These are phyloP conservation scores for Neosilurus mollespiculum DNA, from an alignment of 2,797 vertebrate genomes.

Conservation along the genomic window DNA sequence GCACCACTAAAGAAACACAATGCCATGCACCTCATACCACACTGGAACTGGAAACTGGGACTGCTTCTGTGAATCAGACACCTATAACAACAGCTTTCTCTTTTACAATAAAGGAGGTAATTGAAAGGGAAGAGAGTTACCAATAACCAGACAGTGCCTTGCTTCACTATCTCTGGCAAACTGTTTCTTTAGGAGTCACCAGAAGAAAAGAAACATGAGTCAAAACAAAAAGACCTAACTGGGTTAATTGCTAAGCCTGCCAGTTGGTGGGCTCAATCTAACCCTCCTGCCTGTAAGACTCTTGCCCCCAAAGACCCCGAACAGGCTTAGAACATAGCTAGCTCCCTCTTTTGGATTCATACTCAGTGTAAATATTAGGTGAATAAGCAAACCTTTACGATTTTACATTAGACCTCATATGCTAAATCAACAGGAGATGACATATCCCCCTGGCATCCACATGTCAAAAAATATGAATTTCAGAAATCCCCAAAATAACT, in stretches of 20 bases:
- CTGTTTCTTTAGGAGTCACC: not conserved
- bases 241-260: slow-evolving; percentile 64
- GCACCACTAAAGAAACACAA: slow-evolving; percentile 46
- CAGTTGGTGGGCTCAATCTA: slow-evolving; percentile 66
- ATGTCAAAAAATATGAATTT: no score
- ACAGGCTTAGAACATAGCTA: slow-evolving; percentile 36
- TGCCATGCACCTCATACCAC: slow-evolving; percentile 23
- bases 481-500: no score
- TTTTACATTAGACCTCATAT: not conserved
- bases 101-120: not conserved
- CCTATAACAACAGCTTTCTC: slow-evolving; percentile 24
- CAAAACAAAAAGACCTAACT: slow-evolving; percentile 60
- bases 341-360: slow-evolving; percentile 38
- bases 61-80: slow-evolving; percentile 48
- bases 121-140: not conserved
- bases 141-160: not conserved
- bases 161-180: not conserved
- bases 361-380: slow-evolving; percentile 35
- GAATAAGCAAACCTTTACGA: slow-evolving; percentile 55
- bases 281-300: slow-evolving; percentile 47
- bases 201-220: slow-evolving; percentile 1
- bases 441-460: no score
- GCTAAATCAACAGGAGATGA: not conserved
- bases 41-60: slow-evolving; percentile 14
- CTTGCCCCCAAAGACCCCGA: slow-evolving; percentile 59